Evolutionary conservation across 2,797 vertebrate species (phyloP), one percentile per base, ranked within the genome.

Genomic region (Chelonia mydas): DNA sequence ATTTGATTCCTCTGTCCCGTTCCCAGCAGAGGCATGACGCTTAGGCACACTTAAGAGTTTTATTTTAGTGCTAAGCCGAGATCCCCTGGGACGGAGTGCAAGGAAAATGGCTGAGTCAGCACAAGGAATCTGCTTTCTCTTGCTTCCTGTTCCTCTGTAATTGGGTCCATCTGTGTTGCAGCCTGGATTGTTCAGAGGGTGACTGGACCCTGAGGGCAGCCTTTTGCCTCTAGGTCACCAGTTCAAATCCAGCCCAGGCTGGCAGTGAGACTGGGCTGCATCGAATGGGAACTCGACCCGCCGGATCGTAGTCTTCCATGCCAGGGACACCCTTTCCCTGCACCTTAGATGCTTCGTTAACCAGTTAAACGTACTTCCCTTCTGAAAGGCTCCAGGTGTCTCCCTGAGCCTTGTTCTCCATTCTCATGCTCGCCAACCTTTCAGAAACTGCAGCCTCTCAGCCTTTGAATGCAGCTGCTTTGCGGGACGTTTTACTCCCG

Each of bases 401-500:
- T 57, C 54, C 15, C 15, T 41, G 10, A 41, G 65, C 65, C 19
- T 11, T 37, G 65, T 21, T 72, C 55, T 57, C 59, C 12, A 4
- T 7, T 16, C 65, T 72, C 33, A 41, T 5, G 17, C n/a, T 68
- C 13, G 5, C 27, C 6, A 25, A 17, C 31, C 65, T 41, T 3
- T 6, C 1, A 0, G 41, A 45, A n/a, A 41, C 3, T 0, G 91
- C 27, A 55, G 92, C 74, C 33, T 0, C 2, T 33, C 31, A 7
- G 15, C 49, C 1, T 41, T 9, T 84, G 50, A 37, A 82, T 68
- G 11, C 81, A 86, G 37, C 4, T 95, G 76, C 81, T 90, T 96
- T 91, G 94, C 96, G 94, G 95, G 95, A 97, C 95, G 97, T 96
- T 81, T 94, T 96, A 97, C 95, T 95, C 59, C 92, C 89, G 93